Evolutionary conservation across 2,888 invertebrate genomes (phyloP).

Genomic region (Philereme transversata): DNA sequence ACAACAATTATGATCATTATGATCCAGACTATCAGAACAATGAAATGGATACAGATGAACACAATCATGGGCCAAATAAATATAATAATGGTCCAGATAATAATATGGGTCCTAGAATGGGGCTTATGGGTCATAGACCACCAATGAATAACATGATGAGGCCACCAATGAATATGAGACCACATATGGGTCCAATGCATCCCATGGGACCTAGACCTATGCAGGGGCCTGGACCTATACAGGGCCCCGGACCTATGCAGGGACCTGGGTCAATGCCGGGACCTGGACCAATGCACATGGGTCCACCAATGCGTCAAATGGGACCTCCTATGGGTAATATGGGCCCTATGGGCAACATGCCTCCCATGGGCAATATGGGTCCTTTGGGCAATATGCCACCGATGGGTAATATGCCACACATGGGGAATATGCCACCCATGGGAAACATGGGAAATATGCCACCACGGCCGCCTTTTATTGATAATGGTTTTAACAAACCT

Average conservation of each 20-base stretch:
- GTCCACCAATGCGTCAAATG: conserved; percentile 31
- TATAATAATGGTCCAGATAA: conserved; percentile 67
- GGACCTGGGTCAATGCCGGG: conserved; percentile 24
- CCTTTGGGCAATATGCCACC: conserved; percentile 54
- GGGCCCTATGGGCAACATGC: conserved; percentile 42
- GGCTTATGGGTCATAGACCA: conserved; percentile 34
- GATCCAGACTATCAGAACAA: conserved; percentile 69
- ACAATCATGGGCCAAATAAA: conserved; percentile 63
- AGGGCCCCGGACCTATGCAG: conserved; percentile 24
- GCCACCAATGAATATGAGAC: conserved; percentile 39
- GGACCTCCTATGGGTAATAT: conserved; percentile 39
- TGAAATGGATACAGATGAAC: conserved; percentile 71
- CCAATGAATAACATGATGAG: conserved; percentile 44
- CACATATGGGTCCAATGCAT: conserved; percentile 35
- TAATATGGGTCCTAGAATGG: conserved; percentile 44
- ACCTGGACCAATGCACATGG: conserved; percentile 31
- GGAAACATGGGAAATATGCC: conserved; percentile 52
- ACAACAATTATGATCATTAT: conserved; percentile 57
- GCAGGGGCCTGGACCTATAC: conserved; percentile 28
- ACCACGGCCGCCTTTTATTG: conserved; percentile 59
- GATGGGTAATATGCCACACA: conserved; percentile 44
- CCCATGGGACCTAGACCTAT: conserved; percentile 35
- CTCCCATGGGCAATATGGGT: conserved; percentile 34
- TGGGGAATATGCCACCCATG: conserved; percentile 44
- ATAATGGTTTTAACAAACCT: conserved; percentile 73